Evolutionary conservation across 2,888 invertebrate species (phyloP), one percentile per base, ranked within the genome.

Genomic region (Odontomyia ornata): DNA sequence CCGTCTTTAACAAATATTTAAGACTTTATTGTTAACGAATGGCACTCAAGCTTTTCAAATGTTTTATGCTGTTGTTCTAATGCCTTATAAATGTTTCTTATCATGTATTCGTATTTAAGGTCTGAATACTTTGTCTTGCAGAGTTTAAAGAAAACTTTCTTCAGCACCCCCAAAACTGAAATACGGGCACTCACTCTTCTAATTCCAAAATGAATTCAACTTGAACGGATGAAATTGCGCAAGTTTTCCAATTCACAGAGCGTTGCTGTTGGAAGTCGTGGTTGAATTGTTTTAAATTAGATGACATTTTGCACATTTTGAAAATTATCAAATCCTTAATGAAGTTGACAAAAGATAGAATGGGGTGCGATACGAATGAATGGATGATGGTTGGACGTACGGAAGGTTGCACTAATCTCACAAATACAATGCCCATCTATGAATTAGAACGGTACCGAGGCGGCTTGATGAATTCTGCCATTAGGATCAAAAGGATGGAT

Each of bases 401-500:
- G 36, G 36, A 36, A 36, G 36, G 36, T 36, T 36, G 36, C 57
- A 21, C 23, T 23, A 23, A 57, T 23, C 57, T 18, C 57, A 57
- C 62, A 62, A 18, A 23, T 43, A 60, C 60, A 60, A 60, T 60
- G 18, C 25, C 52, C 1, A 60, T 60, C 21, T 36, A 43, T 47
- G 23, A 47, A 13, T 15, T 27, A 69, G 23, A 47, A 47, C n/a
- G 30, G 25, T 13, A 23, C 25, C 46, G 5, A 69, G 47, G 15
- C 28, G 36, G 57, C 36, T 73, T 57, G 73, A 57, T 60, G 73
- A 57, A 57, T 73, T 73, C 60, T 7, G 7, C 15, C 57, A 57
- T 73, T 73, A 36, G 57, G 21, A 57, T 36, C 36, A 57, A 73
- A 57, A 23, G 73, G 56, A 69, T 69, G 23, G 73, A 36, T 60